These are phyloP conservation scores for Acanthopagrus latus DNA, from an alignment of 2,797 vertebrate species.

Conservation along the genomic window DNA sequence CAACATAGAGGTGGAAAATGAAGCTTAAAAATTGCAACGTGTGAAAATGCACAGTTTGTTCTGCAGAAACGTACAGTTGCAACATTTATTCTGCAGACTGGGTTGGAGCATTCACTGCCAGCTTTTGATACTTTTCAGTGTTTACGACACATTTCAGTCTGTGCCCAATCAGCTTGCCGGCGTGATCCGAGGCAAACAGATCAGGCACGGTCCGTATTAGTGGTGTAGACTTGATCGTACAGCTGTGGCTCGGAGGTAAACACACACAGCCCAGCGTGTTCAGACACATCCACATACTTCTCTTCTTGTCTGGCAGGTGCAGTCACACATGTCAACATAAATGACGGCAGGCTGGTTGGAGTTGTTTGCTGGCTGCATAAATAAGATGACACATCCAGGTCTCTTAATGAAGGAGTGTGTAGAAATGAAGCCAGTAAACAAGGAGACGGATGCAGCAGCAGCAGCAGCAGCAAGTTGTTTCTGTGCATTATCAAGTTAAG, in stretches of 20 bases:
- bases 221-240: slow-evolving; percentile 8
- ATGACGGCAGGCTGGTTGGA: not conserved
- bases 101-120: not conserved
- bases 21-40: too few species aligned
- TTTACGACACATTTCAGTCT: not conserved
- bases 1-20: too few species aligned
- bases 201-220: not conserved
- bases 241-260: slow-evolving; percentile 29
- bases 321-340: not conserved
- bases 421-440: not conserved
- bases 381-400: not conserved
- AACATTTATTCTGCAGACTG: too few species aligned
- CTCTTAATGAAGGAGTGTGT: not conserved
- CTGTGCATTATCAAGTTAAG: too few species aligned
- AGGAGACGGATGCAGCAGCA: too few species aligned
- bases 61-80: too few species aligned
- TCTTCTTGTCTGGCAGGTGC: slow-evolving; percentile 51
- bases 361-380: not conserved
- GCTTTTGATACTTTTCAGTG: not conserved
- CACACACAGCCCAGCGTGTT: slow-evolving; percentile 48
- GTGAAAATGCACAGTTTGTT: too few species aligned
- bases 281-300: slow-evolving; percentile 60
- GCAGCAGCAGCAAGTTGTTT: too few species aligned
- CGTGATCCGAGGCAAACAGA: not conserved
- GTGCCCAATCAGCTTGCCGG: not conserved